A percentile compares a stretch with the other conserved stretches of the same genome.
Conservation (phyloP, 2,888 invertebrate genomes). For the Alloscopus bannaensis region DNA sequence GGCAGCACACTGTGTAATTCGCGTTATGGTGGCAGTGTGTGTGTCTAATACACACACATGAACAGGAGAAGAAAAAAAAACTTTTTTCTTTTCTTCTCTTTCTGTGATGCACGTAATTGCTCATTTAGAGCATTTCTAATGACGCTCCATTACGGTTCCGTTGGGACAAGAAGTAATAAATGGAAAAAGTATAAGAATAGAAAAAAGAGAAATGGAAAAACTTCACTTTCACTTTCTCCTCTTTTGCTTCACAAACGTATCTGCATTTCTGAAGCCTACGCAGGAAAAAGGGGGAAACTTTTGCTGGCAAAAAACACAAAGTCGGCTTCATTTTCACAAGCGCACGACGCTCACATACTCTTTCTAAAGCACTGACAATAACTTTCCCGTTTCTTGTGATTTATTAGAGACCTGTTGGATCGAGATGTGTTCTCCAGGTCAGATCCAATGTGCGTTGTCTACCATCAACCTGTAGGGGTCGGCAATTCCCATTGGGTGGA, state of each 20-base stretch:
- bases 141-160: constrained; percentile 16
- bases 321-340: neutral
- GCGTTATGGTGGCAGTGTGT: neutral
- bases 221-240: neutral
- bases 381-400: too few relatives aligned
- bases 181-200: neutral
- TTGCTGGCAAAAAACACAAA: neutral
- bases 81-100: too few relatives aligned
- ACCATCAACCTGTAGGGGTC: constrained; percentile 75
- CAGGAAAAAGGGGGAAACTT: neutral
- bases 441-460: constrained; percentile 78
- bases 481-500: constrained; percentile 75
- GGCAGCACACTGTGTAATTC: too few relatives aligned
- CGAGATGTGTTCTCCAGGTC: constrained; percentile 79
- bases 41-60: constrained; percentile 32
- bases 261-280: too few relatives aligned
- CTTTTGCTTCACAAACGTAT: neutral
- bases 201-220: constrained; percentile 6
- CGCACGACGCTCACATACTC: neutral
- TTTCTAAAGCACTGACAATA: neutral
- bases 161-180: neutral
- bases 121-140: constrained; percentile 48
- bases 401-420: constrained; percentile 77
- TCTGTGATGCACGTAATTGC: constrained; percentile 32
- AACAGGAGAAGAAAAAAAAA: too few relatives aligned